These are phyloP conservation scores for Psittacula echo DNA, from an alignment of 2,797 vertebrate genomes.

Conservation along the genomic window DNA sequence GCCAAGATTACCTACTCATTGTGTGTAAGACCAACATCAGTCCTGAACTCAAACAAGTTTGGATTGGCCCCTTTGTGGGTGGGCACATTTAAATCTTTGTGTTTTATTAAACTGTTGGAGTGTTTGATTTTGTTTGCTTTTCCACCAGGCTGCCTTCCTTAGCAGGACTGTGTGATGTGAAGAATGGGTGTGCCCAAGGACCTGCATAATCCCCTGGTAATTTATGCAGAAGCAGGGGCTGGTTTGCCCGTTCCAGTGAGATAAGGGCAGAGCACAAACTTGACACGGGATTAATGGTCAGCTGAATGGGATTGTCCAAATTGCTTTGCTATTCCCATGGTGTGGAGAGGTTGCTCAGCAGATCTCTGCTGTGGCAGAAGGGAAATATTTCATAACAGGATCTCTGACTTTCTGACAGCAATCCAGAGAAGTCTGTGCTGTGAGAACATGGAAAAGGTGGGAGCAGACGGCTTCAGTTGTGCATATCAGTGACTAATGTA, in stretches of 20 bases:
- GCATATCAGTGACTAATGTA: neutral
- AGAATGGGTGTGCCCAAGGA: neutral
- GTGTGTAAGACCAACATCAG: slow-evolving; percentile 9
- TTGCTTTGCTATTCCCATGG: neutral
- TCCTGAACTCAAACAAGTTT: slow-evolving; percentile 38
- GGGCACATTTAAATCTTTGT: slow-evolving; percentile 13
- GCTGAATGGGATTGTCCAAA: neutral
- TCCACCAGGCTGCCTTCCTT: neutral
- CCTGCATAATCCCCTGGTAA: neutral
- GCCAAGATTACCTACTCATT: slow-evolving; percentile 53
- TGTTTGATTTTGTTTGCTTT: slow-evolving; percentile 38
- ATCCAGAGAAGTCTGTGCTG: neutral
- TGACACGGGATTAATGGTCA: neutral
- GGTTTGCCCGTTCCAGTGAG: neutral
- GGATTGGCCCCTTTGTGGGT: neutral
- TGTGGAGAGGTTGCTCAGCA: neutral
- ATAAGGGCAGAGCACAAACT: neutral
- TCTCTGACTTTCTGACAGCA: neutral
- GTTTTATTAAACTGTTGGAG: neutral
- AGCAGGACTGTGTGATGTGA: neutral
- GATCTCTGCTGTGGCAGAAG: neutral
- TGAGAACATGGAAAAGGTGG: neutral
- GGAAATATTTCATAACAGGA: neutral
- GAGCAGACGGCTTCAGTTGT: neutral
- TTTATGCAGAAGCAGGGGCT: neutral